A percentile compares a stretch with the other conserved stretches of the same genome.
Conservation (phyloP, 2,888 invertebrate genomes). For the Anoplius nigerrimus region DNA sequence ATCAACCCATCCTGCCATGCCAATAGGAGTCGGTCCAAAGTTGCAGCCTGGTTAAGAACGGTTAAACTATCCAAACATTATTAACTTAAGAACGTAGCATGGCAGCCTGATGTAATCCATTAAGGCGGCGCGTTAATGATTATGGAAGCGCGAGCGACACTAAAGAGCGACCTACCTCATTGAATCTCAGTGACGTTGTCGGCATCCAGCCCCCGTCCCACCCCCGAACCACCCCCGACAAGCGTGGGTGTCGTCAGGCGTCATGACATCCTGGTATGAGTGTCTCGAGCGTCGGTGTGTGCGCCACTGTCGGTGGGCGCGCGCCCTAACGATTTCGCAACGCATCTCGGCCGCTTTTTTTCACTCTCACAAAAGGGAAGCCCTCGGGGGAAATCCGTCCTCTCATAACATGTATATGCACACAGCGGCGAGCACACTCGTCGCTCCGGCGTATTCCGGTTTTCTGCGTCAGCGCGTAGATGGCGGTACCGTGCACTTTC, state of each 20-base stretch:
- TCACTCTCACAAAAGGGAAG: conserved; percentile 28
- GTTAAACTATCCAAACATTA: too few relatives aligned
- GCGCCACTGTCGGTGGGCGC: neutral
- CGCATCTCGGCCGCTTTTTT: conserved; percentile 31
- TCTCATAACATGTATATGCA: conserved; percentile 28
- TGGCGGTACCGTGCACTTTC: conserved; percentile 60
- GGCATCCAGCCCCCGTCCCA: too few relatives aligned
- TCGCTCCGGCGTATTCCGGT: conserved; percentile 51
- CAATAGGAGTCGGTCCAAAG: too few relatives aligned
- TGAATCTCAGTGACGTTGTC: too few relatives aligned
- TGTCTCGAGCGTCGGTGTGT: neutral
- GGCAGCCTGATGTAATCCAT: too few relatives aligned
- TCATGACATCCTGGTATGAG: conserved; percentile 1
- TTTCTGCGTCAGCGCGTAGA: conserved; percentile 58
- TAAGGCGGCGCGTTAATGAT: too few relatives aligned
- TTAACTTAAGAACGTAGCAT: too few relatives aligned
- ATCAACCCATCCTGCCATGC: neutral
- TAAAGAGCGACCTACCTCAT: too few relatives aligned
- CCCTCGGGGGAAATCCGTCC: conserved; percentile 34
- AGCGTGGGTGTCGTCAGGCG: conserved; percentile 1
- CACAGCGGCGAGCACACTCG: conserved; percentile 27
- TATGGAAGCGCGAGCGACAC: too few relatives aligned
- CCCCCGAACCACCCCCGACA: too few relatives aligned
- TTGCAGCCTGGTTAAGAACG: too few relatives aligned
- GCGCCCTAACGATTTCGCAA: conserved; percentile 32